phyloP scores from a whole-genome alignment of 2,113 vertebrate species.

The Oophaga pumilio region DNA sequence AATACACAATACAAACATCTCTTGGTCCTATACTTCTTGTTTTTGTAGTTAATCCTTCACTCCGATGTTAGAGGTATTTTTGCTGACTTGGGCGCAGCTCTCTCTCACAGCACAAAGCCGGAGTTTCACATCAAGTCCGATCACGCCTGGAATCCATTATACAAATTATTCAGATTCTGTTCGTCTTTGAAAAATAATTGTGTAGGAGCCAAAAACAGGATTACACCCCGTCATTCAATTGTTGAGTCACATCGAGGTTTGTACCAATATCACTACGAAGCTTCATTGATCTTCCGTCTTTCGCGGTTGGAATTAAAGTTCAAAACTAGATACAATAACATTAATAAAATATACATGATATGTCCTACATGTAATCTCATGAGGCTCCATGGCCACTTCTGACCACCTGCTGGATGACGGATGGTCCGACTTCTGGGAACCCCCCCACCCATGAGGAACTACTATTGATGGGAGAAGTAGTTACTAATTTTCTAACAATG shows the following conservation, averaged over 20 bases:
- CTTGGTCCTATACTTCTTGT: not conserved
- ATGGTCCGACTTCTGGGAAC: too few relatives aligned
- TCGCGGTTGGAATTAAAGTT: not conserved
- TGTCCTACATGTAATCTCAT: not conserved
- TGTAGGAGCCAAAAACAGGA: not conserved
- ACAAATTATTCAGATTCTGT: not conserved
- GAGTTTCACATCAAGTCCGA: not conserved
- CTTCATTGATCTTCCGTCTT: not conserved
- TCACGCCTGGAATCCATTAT: constrained; percentile 34
- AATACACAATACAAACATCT: not conserved
- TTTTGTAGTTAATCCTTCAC: not conserved
- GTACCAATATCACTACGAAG: not conserved
- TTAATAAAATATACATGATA: not conserved
- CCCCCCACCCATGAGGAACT: too few relatives aligned
- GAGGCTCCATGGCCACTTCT: not conserved
- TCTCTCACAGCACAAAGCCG: not conserved
- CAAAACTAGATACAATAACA: not conserved
- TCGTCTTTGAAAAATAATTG: not conserved
- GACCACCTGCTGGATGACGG: not conserved
- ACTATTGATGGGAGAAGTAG: too few relatives aligned
- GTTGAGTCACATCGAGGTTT: constrained; percentile 17
- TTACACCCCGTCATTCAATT: not conserved
- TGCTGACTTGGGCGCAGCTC: too few relatives aligned
- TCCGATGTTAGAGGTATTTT: not conserved
- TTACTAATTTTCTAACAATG: too few relatives aligned